Conservation (phyloP, 2,888 invertebrate genomes). For the Caenorhabditis macrosperma region DNA sequence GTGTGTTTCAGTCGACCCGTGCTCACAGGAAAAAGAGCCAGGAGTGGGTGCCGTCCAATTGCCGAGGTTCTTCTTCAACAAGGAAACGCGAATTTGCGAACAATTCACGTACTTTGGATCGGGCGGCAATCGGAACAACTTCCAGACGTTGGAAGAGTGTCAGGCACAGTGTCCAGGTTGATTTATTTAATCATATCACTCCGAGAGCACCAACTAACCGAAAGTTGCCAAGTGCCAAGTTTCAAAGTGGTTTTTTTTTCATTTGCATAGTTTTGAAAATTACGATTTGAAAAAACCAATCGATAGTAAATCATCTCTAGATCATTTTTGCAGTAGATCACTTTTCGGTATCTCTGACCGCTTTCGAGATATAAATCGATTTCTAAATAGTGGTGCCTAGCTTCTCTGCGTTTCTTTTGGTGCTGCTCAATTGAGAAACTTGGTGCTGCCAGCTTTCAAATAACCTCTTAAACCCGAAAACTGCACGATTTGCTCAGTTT, state of each 20-base stretch:
- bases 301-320: too few species aligned
- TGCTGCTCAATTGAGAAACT: not conserved
- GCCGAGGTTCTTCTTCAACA: constrained; percentile 76
- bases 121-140: constrained; percentile 80
- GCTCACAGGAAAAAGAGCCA: constrained; percentile 74
- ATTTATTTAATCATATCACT: not conserved
- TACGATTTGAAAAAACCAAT: too few species aligned
- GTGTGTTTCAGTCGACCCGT: constrained; percentile 77
- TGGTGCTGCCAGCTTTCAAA: not conserved
- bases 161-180: constrained; percentile 77
- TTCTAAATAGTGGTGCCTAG: too few species aligned
- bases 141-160: constrained; percentile 77
- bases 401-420: too few species aligned
- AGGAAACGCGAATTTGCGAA: constrained; percentile 73
- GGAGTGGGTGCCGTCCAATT: constrained; percentile 77
- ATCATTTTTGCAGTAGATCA: too few species aligned
- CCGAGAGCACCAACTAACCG: too few species aligned
- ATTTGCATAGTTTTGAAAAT: too few species aligned
- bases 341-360: too few species aligned
- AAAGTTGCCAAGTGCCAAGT: too few species aligned
- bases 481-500: not conserved
- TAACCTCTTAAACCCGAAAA: not conserved
- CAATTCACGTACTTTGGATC: constrained; percentile 77
- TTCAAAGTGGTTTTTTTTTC: too few species aligned
- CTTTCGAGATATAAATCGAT: too few species aligned